phyloP scores from a whole-genome alignment of 2,113 vertebrate genomes.

The Semnopithecus entellus region DNA sequence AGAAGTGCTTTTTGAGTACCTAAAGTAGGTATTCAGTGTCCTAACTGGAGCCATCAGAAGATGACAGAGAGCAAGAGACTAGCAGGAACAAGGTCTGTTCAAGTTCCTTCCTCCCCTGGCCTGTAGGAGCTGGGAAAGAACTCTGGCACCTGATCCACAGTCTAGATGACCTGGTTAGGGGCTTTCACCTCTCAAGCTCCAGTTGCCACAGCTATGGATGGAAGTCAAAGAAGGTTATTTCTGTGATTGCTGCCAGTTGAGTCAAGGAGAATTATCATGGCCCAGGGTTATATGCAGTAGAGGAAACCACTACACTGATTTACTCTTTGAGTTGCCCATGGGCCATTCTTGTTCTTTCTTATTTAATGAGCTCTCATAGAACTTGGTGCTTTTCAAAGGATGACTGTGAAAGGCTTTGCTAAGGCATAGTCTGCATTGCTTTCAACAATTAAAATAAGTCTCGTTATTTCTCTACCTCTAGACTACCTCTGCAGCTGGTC shows the following conservation, averaged over 20 bases:
- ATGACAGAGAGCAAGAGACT: neutral
- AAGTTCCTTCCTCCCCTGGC: neutral
- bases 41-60: neutral
- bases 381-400: neutral
- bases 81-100: neutral
- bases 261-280: neutral
- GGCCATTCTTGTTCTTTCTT: neutral
- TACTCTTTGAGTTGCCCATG: neutral
- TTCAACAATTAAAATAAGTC: neutral
- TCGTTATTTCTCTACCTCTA: neutral
- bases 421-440: neutral
- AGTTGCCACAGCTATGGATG: neutral
- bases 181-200: neutral
- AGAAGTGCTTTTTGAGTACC: neutral
- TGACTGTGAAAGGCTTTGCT: neutral
- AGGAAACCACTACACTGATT: slow-evolving; percentile 4
- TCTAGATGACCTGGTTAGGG: neutral
- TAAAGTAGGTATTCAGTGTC: neutral
- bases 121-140: neutral
- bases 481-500: neutral
- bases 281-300: neutral
- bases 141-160: neutral
- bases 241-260: neutral
- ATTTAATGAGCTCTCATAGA: neutral
- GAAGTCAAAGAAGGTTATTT: neutral